Evolutionary conservation across 1,140 invertebrate species (phyloP).

Genomic region (Macrobrachium nipponense): DNA sequence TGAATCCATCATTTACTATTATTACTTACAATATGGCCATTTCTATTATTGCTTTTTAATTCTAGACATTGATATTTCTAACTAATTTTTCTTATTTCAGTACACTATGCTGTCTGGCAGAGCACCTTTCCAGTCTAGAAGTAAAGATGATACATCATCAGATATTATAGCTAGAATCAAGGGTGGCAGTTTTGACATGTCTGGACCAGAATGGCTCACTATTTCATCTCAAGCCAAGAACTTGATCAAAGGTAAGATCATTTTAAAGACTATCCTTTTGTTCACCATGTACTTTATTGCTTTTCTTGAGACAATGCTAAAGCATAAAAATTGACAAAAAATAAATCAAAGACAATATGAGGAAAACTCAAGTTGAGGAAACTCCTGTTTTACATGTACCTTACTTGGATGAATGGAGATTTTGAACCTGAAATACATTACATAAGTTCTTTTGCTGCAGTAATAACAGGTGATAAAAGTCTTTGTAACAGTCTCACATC

Average conservation of each 20-base stretch:
- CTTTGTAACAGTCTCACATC: too few species aligned
- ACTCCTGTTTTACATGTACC: too few species aligned
- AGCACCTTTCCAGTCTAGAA: slow-evolving; percentile 81
- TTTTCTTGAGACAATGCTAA: too few species aligned
- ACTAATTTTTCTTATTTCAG: slow-evolving; percentile 68
- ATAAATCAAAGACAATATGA: too few species aligned
- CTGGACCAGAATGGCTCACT: slow-evolving; percentile 77
- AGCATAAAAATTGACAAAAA: too few species aligned
- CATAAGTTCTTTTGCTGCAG: too few species aligned
- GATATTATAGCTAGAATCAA: slow-evolving; percentile 84
- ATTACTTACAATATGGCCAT: background rate
- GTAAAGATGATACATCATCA: slow-evolving; percentile 78
- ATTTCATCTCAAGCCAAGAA: slow-evolving; percentile 82
- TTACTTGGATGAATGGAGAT: too few species aligned
- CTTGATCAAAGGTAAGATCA: slow-evolving; percentile 75
- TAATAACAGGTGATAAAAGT: too few species aligned
- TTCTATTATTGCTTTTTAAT: slow-evolving; percentile 50
- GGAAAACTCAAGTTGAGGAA: too few species aligned
- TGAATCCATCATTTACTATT: background rate
- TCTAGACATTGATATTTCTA: background rate
- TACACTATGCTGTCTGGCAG: slow-evolving; percentile 90
- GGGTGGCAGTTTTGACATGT: slow-evolving; percentile 81
- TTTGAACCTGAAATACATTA: too few species aligned
- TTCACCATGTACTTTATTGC: background rate
- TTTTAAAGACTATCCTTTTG: slow-evolving; percentile 14